phyloP scores from a whole-genome alignment of 2,888 invertebrate species.

The Bugula neritina region DNA sequence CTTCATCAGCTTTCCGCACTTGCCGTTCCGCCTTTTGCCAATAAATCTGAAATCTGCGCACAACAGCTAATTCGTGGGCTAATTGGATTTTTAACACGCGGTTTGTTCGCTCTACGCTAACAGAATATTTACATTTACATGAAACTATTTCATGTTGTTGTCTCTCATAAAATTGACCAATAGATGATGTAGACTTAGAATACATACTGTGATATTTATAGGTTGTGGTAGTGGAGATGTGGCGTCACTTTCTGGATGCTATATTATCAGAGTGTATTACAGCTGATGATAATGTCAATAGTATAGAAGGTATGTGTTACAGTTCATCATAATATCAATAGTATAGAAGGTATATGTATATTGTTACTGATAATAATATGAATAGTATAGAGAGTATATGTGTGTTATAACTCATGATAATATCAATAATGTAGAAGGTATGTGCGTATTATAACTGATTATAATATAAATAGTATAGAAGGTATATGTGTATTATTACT shows the following conservation, averaged over 20 bases:
- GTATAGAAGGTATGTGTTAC: conserved; percentile 13
- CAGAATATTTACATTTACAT: too few species aligned
- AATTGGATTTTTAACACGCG: too few species aligned
- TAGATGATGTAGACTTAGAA: too few species aligned
- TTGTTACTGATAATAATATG: neutral
- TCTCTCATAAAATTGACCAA: too few species aligned
- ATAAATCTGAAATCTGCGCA: too few species aligned
- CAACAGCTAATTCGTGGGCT: too few species aligned
- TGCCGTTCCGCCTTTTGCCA: too few species aligned
- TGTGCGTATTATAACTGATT: conserved; percentile 5
- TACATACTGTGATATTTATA: neutral
- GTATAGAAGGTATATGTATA: conserved; percentile 8
- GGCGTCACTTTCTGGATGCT: conserved; percentile 6
- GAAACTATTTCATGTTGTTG: too few species aligned
- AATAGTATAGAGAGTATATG: neutral
- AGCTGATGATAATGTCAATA: neutral
- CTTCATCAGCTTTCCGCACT: too few species aligned
- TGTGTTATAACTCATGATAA: conserved; percentile 10
- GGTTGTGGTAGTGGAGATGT: conserved; percentile 20
- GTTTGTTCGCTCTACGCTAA: too few species aligned
- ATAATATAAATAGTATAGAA: neutral
- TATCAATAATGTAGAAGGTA: neutral
- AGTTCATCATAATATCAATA: neutral
- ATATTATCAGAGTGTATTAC: conserved; percentile 21
- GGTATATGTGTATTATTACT: conserved; percentile 11